Evolutionary conservation across 2,797 vertebrate species (phyloP), one percentile per base, ranked within the genome.

Genomic region (Moxostoma hubbsi): DNA sequence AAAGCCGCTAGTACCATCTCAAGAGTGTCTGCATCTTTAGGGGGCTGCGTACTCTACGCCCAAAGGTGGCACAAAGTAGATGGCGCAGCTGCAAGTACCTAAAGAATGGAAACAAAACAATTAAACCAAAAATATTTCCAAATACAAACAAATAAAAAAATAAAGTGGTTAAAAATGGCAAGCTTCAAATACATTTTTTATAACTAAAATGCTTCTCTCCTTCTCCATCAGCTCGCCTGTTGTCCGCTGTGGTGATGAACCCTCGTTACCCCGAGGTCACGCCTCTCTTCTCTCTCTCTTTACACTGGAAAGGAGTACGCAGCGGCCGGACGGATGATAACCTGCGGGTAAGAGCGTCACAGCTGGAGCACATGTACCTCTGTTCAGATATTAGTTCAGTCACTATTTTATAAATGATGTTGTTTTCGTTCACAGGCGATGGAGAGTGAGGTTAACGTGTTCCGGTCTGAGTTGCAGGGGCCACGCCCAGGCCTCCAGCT

Each of bases 281-380:
- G 0, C 97, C 98, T 0, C 81, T 99, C 53, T 98, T 99, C 91
- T 96, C 95, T 79, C 94, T 99, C 9, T 96, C 92, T 65, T 94
- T 99, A 36, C 96, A 93, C 88, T 99, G 98, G 98, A 99, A 99
- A 86, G 97, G 98, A 36, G 96, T 98, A 84, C 92, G 96, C 55
- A 97, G 88, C 2, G 93, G 94, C 36, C 95, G 90, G 86, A 96
- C 95, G 0, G 97, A 99, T 0, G 96, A 99, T 90, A 99, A 99
- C 87, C 95, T 99, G 18, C 86, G 96, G 89, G 98, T 99, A 92
- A 80, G 84, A 71, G 36, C 9, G 7, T 18, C n/a, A 9, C 51
- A 9, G 24, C 2, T 16, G 9, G 9, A 15, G 0, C 13, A 13
- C 0, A 1, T n/a, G 15, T 3, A 64, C 13, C 8, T 45, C 5